A percentile compares a stretch with the other conserved stretches of the same genome.
phyloP scores from a whole-genome alignment of 1,140 invertebrate species.

The Dolichoris vasculosae region DNA sequence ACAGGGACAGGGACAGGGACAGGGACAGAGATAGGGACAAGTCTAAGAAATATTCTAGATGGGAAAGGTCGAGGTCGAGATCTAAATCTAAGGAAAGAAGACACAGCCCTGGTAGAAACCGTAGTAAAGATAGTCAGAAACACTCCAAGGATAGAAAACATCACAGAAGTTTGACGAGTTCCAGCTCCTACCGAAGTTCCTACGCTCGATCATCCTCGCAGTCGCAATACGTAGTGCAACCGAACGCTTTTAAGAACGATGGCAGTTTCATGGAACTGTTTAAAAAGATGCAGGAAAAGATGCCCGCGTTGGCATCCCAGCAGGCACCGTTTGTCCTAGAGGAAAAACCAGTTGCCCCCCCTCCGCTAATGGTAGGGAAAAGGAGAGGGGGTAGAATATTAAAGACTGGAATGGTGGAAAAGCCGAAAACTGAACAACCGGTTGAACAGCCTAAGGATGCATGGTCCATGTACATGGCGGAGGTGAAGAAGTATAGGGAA shows the following conservation, averaged over 20 bases:
- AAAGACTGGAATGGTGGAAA: conserved; percentile 92
- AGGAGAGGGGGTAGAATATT: conserved; percentile 88
- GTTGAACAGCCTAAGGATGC: conserved; percentile 86
- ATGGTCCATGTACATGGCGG: conserved; percentile 93
- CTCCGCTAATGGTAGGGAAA: conserved; percentile 85
- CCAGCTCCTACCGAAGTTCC: conserved; percentile 43
- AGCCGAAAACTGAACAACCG: conserved; percentile 81
- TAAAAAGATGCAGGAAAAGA: conserved; percentile 87
- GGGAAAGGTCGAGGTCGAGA: conserved; percentile 63
- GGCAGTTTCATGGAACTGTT: conserved; percentile 93
- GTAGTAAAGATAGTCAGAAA: conserved; percentile 62
- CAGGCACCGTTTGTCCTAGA: conserved; percentile 68
- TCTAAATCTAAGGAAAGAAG: conserved; percentile 59
- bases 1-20: conserved; percentile 58
- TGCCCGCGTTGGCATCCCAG: conserved; percentile 65
- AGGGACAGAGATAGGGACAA: conserved; percentile 61
- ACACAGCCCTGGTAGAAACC: conserved; percentile 67
- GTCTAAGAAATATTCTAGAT: conserved; percentile 63
- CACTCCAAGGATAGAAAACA: conserved; percentile 58
- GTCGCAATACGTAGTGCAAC: conserved; percentile 62
- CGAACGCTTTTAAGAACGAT: conserved; percentile 87
- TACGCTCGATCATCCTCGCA: conserved; percentile 35
- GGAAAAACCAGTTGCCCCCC: conserved; percentile 74
- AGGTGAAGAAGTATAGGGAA: conserved; percentile 94
- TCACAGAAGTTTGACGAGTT: conserved; percentile 59